Conservation (phyloP, 1,140 invertebrate genomes). For the Probaryconus sp. region DNA sequence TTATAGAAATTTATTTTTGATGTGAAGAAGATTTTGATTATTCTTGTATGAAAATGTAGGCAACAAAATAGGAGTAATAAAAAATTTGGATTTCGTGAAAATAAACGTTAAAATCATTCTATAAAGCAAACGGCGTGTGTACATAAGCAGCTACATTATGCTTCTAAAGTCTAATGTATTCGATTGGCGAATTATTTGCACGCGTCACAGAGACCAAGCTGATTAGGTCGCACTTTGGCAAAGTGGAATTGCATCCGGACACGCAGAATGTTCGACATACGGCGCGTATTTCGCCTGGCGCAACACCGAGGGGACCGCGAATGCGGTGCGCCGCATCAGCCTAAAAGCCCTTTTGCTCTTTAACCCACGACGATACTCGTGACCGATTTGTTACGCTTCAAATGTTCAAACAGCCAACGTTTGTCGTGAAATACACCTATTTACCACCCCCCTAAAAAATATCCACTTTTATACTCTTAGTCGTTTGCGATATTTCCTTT, state of each 20-base stretch:
- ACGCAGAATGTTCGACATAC: conserved; percentile 33
- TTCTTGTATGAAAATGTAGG: too few relatives aligned
- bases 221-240: conserved; percentile 51
- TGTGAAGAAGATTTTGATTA: too few relatives aligned
- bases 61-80: too few relatives aligned
- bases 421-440: conserved; percentile 32
- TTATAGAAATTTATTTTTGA: too few relatives aligned
- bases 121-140: too few relatives aligned
- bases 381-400: conserved; percentile 51
- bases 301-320: conserved; percentile 37
- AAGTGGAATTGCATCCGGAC: conserved; percentile 55
- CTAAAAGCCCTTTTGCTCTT: conserved; percentile 60
- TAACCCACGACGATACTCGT: conserved; percentile 44
- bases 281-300: conserved; percentile 34
- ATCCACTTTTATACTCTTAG: too few relatives aligned
- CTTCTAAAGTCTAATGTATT: conserved; percentile 46
- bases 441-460: conserved; percentile 2
- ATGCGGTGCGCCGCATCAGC: conserved; percentile 28
- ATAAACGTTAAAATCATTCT: too few relatives aligned
- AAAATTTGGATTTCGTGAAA: too few relatives aligned
- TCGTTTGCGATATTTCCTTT: conserved; percentile 22
- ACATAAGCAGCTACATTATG: conserved; percentile 24
- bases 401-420: conserved; percentile 29
- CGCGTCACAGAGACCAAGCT: conserved; percentile 44
- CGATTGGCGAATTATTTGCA: conserved; percentile 54